Conservation (phyloP, 2,888 invertebrate species). For the Xylocampa areola region DNA sequence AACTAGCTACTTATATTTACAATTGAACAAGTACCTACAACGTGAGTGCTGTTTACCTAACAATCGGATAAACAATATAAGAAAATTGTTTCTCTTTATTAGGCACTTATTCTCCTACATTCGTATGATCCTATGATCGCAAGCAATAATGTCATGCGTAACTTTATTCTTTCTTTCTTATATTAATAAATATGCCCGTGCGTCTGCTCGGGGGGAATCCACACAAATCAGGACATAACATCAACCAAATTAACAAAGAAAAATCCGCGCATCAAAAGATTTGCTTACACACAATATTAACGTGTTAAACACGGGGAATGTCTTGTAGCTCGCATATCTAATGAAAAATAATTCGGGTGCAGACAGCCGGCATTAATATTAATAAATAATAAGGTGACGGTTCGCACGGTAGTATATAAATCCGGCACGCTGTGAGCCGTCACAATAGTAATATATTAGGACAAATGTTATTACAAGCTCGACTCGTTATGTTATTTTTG, state of each 20-base stretch:
- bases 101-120: conserved; percentile 26
- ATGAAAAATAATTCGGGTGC: conserved; percentile 82
- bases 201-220: conserved; percentile 29
- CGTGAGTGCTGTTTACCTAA: conserved; percentile 12
- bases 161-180: conserved; percentile 35
- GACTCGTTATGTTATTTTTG: conserved; percentile 87
- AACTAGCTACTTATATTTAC: background rate
- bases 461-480: conserved; percentile 88
- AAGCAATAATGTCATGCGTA: conserved; percentile 28
- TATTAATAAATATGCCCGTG: conserved; percentile 36
- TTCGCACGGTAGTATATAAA: conserved; percentile 85
- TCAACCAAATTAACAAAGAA: conserved; percentile 64
- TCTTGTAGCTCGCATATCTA: conserved; percentile 71
- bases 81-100: conserved; percentile 34
- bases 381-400: conserved; percentile 85
- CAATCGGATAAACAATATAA: conserved; percentile 23
- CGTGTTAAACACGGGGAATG: conserved; percentile 67
- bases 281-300: conserved; percentile 74
- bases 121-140: conserved; percentile 23
- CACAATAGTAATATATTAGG: conserved; percentile 88
- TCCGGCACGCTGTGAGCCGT: conserved; percentile 81
- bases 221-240: conserved; percentile 55
- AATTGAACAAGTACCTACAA: background rate
- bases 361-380: conserved; percentile 84
- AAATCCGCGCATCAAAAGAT: conserved; percentile 74